These are phyloP conservation scores for Taphrorychus bicolor DNA, from an alignment of 2,888 invertebrate species.

Conservation along the genomic window DNA sequence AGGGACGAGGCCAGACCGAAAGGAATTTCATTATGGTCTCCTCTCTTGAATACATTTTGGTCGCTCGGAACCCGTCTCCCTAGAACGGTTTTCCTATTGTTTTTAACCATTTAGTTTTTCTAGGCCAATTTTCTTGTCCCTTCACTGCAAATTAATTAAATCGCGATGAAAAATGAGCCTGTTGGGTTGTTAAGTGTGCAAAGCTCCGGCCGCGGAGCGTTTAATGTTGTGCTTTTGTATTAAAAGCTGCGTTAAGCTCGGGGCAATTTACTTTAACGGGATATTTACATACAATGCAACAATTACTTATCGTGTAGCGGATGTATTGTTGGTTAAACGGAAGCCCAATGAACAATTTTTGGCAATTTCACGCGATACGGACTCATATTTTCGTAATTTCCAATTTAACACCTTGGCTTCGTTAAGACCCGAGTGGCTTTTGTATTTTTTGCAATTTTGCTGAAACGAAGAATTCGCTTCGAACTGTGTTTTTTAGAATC, in stretches of 20 bases:
- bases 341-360: conserved; percentile 32
- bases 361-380: conserved; percentile 11
- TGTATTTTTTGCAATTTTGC: too few species aligned
- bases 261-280: conserved; percentile 30
- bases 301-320: conserved; percentile 30
- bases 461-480: too few species aligned
- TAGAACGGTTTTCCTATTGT: not conserved
- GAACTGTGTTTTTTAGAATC: too few species aligned
- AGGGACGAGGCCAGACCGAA: conserved; percentile 27
- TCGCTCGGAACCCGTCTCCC: not conserved
- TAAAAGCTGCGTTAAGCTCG: conserved; percentile 4
- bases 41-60: conserved; percentile 19
- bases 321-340: conserved; percentile 29
- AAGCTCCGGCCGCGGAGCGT: not conserved
- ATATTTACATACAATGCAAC: conserved; percentile 35
- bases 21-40: conserved; percentile 28
- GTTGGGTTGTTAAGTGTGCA: not conserved
- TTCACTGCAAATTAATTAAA: not conserved
- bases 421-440: too few species aligned
- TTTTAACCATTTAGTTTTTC: not conserved
- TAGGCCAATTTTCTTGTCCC: not conserved
- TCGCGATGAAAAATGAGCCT: not conserved
- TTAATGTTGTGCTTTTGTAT: conserved; percentile 4
- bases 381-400: not conserved
- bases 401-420: not conserved